phyloP scores from a whole-genome alignment of 1,140 invertebrate species.

The Bombus balteatus region DNA sequence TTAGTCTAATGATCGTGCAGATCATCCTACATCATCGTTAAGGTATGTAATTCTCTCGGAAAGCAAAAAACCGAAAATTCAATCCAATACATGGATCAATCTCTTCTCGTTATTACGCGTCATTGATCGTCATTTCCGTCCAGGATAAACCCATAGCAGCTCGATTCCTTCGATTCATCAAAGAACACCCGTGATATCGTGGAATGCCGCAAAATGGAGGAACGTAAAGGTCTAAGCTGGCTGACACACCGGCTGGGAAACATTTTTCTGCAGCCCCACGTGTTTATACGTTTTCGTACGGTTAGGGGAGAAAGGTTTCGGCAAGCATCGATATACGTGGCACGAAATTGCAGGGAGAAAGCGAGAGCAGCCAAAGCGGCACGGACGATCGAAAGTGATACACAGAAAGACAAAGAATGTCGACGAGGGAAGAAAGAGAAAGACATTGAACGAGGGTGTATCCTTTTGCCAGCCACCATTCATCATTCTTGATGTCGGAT shows the following conservation, averaged over 20 bases:
- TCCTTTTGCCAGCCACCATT: conserved; percentile 77
- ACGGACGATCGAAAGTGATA: conserved; percentile 74
- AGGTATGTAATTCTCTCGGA: not conserved
- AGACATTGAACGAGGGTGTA: conserved; percentile 73
- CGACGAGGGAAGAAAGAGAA: conserved; percentile 63
- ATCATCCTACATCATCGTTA: not conserved
- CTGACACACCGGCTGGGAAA: conserved; percentile 9
- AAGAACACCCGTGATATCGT: conserved; percentile 8
- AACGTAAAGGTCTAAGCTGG: conserved; percentile 7
- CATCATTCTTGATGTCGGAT: conserved; percentile 81
- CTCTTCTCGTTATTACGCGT: no score
- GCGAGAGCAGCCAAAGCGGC: conserved; percentile 4
- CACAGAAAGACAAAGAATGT: conserved; percentile 26
- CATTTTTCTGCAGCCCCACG: conserved; percentile 40
- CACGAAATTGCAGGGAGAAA: conserved; percentile 75
- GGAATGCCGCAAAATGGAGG: conserved; percentile 32
- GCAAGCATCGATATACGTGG: conserved; percentile 80
- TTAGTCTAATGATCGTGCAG: not conserved
- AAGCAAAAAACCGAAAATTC: not conserved
- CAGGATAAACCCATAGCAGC: conserved; percentile 16
- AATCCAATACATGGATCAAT: not conserved
- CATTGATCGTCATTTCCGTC: conserved; percentile 5
- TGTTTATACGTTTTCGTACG: conserved; percentile 43
- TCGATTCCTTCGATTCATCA: conserved; percentile 59
- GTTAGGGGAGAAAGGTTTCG: conserved; percentile 46